Percentiles rank a stretch among this genome's conserved stretches.
Conservation (phyloP, 2,888 invertebrate species). For the Drosophila mimica region DNA sequence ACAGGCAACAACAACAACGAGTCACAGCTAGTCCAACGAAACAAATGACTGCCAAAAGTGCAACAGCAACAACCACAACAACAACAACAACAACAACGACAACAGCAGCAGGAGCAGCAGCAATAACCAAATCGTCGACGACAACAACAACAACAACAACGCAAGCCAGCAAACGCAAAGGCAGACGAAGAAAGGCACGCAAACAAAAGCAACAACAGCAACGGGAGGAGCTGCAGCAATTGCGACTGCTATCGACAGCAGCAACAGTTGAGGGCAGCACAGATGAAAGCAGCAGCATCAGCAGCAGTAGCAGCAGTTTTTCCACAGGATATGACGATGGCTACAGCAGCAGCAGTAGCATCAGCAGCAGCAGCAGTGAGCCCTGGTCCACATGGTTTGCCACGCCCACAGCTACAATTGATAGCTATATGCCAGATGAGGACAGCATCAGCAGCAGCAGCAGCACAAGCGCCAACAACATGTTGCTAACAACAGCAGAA, state of each 20-base stretch:
- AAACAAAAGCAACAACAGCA: conserved; percentile 46
- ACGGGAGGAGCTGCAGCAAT: conserved; percentile 23
- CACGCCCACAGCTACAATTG: conserved; percentile 62
- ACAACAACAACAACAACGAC: conserved; percentile 44
- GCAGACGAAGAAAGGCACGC: conserved; percentile 79
- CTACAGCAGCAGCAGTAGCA: conserved; percentile 44
- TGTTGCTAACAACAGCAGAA: conserved; percentile 57
- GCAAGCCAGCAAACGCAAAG: conserved; percentile 77
- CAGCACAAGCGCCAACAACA: conserved; percentile 57
- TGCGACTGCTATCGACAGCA: conserved; percentile 48
- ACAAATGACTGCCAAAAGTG: conserved; percentile 56
- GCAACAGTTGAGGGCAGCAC: conserved; percentile 42
- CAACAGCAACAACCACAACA: conserved; percentile 47
- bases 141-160: conserved; percentile 55
- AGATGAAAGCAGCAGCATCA: conserved; percentile 32
- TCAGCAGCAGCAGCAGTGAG: conserved; percentile 52
- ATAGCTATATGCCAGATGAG: conserved; percentile 49
- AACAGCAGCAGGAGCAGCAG: conserved; percentile 42
- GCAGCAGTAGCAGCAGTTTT: conserved; percentile 53
- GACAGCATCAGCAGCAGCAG: conserved; percentile 42
- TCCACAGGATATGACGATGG: conserved; percentile 55
- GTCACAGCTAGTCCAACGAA: conserved; percentile 66
- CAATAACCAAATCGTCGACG: conserved; percentile 60
- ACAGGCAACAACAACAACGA: conserved; percentile 64
- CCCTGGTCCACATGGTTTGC: conserved; percentile 69